Conservation (phyloP, 2,797 vertebrate genomes). For the Sternarchorhynchus goeldii region DNA sequence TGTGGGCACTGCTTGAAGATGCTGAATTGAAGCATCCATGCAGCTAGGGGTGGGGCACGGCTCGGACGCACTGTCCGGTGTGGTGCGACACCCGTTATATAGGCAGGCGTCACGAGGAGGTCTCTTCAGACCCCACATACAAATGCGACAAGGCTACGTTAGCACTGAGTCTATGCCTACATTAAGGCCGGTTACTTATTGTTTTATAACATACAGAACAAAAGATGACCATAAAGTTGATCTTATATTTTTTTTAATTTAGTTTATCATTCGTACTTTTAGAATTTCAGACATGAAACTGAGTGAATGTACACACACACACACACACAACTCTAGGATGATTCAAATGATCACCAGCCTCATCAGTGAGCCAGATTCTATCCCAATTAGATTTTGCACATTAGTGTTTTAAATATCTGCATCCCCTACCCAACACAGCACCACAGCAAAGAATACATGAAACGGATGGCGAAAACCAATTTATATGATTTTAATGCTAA, state of each 20-base stretch:
- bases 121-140: constrained; percentile 56
- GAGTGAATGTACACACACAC: background rate
- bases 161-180: background rate
- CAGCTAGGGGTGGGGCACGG: constrained; percentile 65
- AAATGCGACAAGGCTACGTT: constrained; percentile 41
- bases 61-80: constrained; percentile 63
- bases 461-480: background rate
- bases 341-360: constrained; percentile 20
- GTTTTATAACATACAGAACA: background rate
- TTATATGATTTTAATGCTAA: background rate
- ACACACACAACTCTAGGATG: background rate
- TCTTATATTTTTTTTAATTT: background rate
- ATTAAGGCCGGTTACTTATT: background rate
- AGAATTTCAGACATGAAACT: background rate
- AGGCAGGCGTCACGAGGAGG: constrained; percentile 62
- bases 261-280: background rate
- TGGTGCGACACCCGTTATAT: constrained; percentile 68
- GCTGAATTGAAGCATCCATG: constrained; percentile 75
- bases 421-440: background rate
- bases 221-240: background rate
- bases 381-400: constrained; percentile 51
- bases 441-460: background rate
- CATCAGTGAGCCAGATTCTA: constrained; percentile 43
- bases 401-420: constrained; percentile 36
- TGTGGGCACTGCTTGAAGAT: constrained; percentile 67